Evolutionary conservation across 2,113 vertebrate species (phyloP), one percentile per base, ranked within the genome.

Genomic region (Dromiciops gliroides): DNA sequence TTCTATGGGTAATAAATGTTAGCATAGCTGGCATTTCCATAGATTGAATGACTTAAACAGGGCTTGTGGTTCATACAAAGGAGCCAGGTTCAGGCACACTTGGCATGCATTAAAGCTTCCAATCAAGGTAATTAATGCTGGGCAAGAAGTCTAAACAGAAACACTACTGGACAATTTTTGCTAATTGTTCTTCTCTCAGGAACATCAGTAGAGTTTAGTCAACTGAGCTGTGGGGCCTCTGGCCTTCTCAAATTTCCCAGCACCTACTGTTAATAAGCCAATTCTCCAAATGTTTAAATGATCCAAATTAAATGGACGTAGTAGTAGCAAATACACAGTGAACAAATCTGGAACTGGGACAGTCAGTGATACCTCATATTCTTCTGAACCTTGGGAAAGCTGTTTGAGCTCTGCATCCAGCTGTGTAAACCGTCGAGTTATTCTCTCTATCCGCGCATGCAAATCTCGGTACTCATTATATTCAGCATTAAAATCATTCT

Each of bases 401-500:
- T 99, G 99, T 94, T 99, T 99, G 24, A 99, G 99, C 98, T 99
- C 99, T 0, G 99, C 98, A 0, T 99, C 99, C 0, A 99, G 98
- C 98, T 99, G 99, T 0, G 99, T 99, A 97, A 99, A 99, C 28
- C 99, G 99, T 8, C 99, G 98, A 0, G 99, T 99, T 98, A 99
- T 99, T 96, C 99, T 96, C 98, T 99, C 99, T 92, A 99, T 99
- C 94, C 99, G 98, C 5, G 99, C 99, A 7, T 99, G 99, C 95
- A 99, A 95, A 94, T 98, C 99, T 8, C 99, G 98, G 98, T 99
- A 99, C 98, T 99, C 99, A 48, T 92, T 99, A 98, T 99, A 99
- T 67, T 99, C 99, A 0, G 99, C 98, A 0, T 99, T 99, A 98
- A 99, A 99, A 98, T 99, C 99, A 0, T 99, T 99, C 56, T 99